Evolutionary conservation across 2,113 vertebrate species (phyloP).

Genomic region (Phodopus roborovskii): DNA sequence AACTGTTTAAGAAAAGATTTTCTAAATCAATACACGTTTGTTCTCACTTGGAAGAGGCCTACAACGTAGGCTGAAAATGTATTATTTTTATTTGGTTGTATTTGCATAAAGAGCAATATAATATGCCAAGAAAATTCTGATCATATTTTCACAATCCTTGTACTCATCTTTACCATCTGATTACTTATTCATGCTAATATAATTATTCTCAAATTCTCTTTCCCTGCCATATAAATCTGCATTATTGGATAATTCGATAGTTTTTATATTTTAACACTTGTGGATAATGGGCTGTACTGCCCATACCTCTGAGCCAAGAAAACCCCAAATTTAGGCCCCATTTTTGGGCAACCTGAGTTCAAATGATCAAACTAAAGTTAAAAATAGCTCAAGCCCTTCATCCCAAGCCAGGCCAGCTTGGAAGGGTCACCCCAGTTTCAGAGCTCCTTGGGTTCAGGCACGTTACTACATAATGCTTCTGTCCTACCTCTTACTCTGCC

Average conservation of each 20-base stretch:
- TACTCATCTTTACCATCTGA: slow-evolving; percentile 66
- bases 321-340: not conserved
- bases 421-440: not conserved
- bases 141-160: slow-evolving; percentile 68
- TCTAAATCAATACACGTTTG: slow-evolving; percentile 59
- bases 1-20: not conserved
- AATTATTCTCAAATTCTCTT: slow-evolving; percentile 71
- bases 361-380: not conserved
- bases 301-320: not conserved
- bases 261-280: slow-evolving; percentile 38
- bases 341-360: not conserved
- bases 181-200: slow-evolving; percentile 75
- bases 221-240: slow-evolving; percentile 64
- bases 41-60: slow-evolving; percentile 56
- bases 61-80: slow-evolving; percentile 40
- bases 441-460: not conserved
- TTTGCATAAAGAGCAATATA: slow-evolving; percentile 73
- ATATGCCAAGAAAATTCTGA: slow-evolving; percentile 71
- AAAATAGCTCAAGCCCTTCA: not conserved
- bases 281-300: not conserved
- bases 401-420: too few relatives aligned
- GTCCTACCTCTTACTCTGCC: not conserved
- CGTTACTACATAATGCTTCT: fast-evolving
- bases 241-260: slow-evolving; percentile 53
- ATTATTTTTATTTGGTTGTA: slow-evolving; percentile 75